These are phyloP conservation scores for Trogon melanurus DNA, from an alignment of 2,113 vertebrate genomes.

Conservation along the genomic window DNA sequence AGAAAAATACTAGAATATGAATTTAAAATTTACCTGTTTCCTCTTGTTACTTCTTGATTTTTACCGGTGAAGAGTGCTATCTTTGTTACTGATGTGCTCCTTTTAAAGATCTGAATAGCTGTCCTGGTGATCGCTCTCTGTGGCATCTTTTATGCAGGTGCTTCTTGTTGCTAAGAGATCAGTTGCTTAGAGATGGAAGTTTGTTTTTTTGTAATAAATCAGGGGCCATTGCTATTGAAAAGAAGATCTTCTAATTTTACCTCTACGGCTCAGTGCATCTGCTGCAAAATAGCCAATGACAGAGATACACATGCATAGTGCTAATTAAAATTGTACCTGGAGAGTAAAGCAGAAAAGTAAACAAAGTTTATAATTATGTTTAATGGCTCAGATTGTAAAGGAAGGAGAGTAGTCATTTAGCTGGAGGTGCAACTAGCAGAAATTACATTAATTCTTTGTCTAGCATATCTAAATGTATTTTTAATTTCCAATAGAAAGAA, in stretches of 20 bases:
- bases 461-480: background rate
- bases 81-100: slow-evolving; percentile 70
- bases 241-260: slow-evolving; percentile 73
- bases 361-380: background rate
- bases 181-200: slow-evolving; percentile 84
- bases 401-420: background rate
- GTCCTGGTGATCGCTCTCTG: slow-evolving; percentile 75
- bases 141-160: slow-evolving; percentile 85
- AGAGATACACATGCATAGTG: slow-evolving; percentile 7
- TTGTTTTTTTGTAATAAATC: slow-evolving; percentile 71
- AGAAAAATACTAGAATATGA: slow-evolving; percentile 63
- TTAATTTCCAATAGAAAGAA: background rate
- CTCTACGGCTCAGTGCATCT: slow-evolving; percentile 28
- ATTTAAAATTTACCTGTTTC: slow-evolving; percentile 79
- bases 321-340: slow-evolving; percentile 51
- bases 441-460: background rate
- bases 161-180: slow-evolving; percentile 87
- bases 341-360: slow-evolving; percentile 11
- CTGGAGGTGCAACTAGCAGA: background rate
- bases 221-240: slow-evolving; percentile 72
- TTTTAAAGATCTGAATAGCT: slow-evolving; percentile 57
- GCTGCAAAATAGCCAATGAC: slow-evolving; percentile 15
- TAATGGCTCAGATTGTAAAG: background rate
- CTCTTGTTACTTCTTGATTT: slow-evolving; percentile 59
- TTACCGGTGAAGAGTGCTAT: slow-evolving; percentile 35